Evolutionary conservation across 2,113 vertebrate species (phyloP), one percentile per base, ranked within the genome.

Genomic region (Nesogale talazaci): DNA sequence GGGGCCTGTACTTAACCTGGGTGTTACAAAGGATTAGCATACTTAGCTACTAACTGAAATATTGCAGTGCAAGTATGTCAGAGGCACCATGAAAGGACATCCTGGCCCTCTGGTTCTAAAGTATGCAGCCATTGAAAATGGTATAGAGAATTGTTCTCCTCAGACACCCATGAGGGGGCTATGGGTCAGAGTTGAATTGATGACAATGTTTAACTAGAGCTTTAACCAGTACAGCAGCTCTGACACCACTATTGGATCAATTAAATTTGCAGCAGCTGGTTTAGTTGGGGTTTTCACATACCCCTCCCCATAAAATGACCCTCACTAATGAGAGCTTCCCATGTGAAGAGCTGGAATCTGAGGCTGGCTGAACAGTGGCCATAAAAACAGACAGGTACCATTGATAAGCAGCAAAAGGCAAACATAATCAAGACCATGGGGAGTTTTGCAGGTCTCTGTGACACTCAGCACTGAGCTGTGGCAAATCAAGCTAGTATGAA

Each of bases 331-430:
- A 84, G 11, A 3, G 59, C 70, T 11, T 80, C 67, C 56, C 70
- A 78, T 34, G 34, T 69, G 61, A 57, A 82, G 61, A 83, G 11
- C 86, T 65, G 10, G 38, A 67, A 75, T 85, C 63, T 0, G 19
- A 84, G 79, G 17, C 36, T 57, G 12, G 0, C 40, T 0, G 65
- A 76, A 76, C 59, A 92, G 40, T 19, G 23, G 92, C 87, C 89
- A 38, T 34, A 57, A 79, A 95, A 75, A 29, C 42, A 92, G 56
- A 42, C 19, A 76, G 90, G 76, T 90, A n/a, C n/a, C 57, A 72
- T 86, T 88, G 94, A 96, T 87, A 94, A 87, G 94, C 61, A 83
- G 88, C 85, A 74, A 81, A 92, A 97, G 52, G 38, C 79, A 83
- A 70, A 69, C 29, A 12, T 52, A 77, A 70, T 56, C 82, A 59